Conservation (phyloP, 2,113 vertebrate genomes). For the Indicator maculatus region DNA sequence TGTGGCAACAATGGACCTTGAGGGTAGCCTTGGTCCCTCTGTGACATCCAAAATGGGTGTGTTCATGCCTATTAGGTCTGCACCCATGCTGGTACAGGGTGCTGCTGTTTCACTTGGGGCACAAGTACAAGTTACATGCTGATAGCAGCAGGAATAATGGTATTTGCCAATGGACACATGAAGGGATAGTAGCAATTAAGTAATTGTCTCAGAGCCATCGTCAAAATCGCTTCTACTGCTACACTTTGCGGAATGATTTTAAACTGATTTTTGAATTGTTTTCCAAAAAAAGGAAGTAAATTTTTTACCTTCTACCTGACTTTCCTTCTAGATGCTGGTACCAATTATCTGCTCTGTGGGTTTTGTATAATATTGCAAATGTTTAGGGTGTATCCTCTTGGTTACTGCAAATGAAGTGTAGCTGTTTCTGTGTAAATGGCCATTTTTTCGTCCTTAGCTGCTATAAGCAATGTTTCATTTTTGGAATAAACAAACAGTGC, state of each 20-base stretch:
- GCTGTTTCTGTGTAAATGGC: slow-evolving; percentile 4
- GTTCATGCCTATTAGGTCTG: rapidly evolving
- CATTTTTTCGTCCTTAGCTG: neutral
- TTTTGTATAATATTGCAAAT: neutral
- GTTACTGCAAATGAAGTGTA: neutral
- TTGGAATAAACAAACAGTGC: neutral
- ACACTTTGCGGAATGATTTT: neutral
- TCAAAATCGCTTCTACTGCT: neutral
- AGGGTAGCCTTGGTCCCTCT: neutral
- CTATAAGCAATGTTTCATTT: neutral
- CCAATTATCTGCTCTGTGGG: neutral
- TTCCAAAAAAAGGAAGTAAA: neutral
- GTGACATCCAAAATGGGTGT: rapidly evolving
- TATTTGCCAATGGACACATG: neutral
- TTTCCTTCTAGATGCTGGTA: neutral
- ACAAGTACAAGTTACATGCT: neutral
- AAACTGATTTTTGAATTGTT: neutral
- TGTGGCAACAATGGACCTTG: neutral
- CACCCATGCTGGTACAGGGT: rapidly evolving
- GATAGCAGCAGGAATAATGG: rapidly evolving
- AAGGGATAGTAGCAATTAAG: neutral
- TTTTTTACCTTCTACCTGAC: neutral
- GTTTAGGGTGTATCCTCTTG: neutral
- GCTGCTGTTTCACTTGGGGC: neutral
- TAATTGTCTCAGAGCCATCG: neutral